Evolutionary conservation across 2,888 invertebrate genomes (phyloP), one percentile per base, ranked within the genome.

Genomic region (Chrysodeixis includens): DNA sequence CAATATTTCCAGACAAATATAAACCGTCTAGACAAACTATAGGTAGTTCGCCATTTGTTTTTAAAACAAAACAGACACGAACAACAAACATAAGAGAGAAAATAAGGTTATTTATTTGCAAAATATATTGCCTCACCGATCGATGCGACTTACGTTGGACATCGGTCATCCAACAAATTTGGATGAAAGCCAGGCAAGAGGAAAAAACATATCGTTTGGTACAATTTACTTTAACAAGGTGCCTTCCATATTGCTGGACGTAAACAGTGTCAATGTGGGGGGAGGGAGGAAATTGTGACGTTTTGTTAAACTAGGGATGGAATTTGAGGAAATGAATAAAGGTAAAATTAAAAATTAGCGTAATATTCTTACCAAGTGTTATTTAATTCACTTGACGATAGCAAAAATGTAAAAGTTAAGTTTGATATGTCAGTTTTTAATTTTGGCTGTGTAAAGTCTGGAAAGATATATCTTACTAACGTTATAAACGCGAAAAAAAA

Each of bases 131-230:
- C 8, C 16, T n/a, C 9, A 44, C 52, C 63, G 20, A 67, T 76
- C 76, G 62, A 62, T 66, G 69, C 59, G 53, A 63, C 49, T 62
- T 63, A 64, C 71, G 59, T 68, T 56, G 56, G 71, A 66, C 72
- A 66, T 70, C 58, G 79, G 79, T 73, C 73, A 76, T 63, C 55
- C 62, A 64, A 66, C 56, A 49, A 60, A 57, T 30, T 76, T 78
- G 77, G 77, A 66, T 6, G 26, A 5, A 14, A 51, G 77, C 77
- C 77, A 78, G 66, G 14, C 6, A 16, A 4, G 49, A 60, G 72
- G 69, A 72, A 75, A 77, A 79, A 79, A 72, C 69, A 74, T n/a
- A 62, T 58, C 63, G 64, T 67, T 65, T 68, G 56, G 44, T 7
- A 64, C 51, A 20, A 53, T 67, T 63, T 16, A 59, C 58, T 52